Evolutionary conservation across 64 coral and sea anemone species (phyloP), one percentile per base, ranked within the genome.

Genomic region (Hydrozoanthus tunicans): DNA sequence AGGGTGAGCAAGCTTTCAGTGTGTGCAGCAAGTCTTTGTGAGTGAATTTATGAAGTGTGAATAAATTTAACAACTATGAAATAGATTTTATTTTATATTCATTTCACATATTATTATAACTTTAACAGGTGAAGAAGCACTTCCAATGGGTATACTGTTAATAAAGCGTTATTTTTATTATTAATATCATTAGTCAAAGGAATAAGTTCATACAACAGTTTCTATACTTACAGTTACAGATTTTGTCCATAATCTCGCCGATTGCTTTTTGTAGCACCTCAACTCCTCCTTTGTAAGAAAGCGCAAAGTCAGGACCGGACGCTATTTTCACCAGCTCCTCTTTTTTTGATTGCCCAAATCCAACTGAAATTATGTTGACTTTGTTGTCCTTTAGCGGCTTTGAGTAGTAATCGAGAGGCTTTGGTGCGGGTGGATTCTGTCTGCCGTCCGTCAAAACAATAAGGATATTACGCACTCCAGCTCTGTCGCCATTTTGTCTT

Each of bases 191-290:
- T 6, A 69, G 6, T 20, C 0, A 69, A 69, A 69, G 0, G 32
- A 43, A 43, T 43, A 43, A 43, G 32, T 43, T 43, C 32, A 43
- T 43, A 43, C 32, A 43, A 2, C 32, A 43, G 32, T 43, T 43
- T 43, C 32, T 43, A 43, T 69, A 85, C 81, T 70, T 85, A 85
- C 81, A 85, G 63, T 85, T 85, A 51, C 81, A 85, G 69, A 85
- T 43, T 70, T 15, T 85, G 13, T 70, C 63, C 81, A 85, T 17
- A 54, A 70, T 85, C 6, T 85, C 81, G 3, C 51, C 6, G 2
- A 85, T 52, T 25, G 81, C 81, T 56, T 70, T 70, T 64, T 56
- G 9, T 15, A 85, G 65, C 81, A 85, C 81, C 9, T 85, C 81
- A 11, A 56, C 81, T 4, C 81, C 81, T 85, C 81, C 81, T 24